These are phyloP conservation scores for Rhombomys opimus DNA, from an alignment of 2,113 vertebrate species.

Conservation along the genomic window DNA sequence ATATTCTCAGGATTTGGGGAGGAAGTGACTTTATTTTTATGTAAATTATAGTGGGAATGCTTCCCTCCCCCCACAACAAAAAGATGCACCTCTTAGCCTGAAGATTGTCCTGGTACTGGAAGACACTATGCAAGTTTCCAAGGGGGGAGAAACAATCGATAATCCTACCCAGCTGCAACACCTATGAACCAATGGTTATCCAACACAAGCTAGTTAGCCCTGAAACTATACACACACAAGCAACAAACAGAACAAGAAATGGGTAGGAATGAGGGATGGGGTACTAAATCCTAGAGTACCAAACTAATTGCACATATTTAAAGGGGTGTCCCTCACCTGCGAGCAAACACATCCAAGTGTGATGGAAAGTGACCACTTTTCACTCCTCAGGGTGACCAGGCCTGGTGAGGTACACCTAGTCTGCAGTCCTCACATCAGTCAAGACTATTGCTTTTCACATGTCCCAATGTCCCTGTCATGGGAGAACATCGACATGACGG, in stretches of 20 bases:
- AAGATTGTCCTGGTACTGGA: background rate
- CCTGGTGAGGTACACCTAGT: background rate
- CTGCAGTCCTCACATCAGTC: background rate
- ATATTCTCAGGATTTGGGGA: background rate
- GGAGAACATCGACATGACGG: background rate
- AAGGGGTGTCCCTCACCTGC: background rate
- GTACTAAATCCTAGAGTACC: background rate
- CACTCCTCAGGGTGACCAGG: no score
- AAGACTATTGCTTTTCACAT: background rate
- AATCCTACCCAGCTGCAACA: background rate
- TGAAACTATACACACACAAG: background rate
- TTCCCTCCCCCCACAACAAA: background rate
- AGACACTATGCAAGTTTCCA: background rate
- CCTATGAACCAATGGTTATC: background rate
- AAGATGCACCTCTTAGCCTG: background rate
- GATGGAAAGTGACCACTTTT: accelerated
- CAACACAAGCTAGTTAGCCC: background rate
- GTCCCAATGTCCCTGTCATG: background rate
- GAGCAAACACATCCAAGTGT: background rate
- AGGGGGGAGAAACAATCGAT: background rate
- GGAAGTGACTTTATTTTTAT: background rate
- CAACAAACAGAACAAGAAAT: background rate
- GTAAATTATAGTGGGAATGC: background rate
- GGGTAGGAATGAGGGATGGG: background rate
- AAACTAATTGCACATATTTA: accelerated